Percentiles rank a stretch among this genome's conserved stretches.
These are phyloP conservation scores for Dermatemys mawii DNA, from an alignment of 2,113 vertebrate species.

Conservation along the genomic window DNA sequence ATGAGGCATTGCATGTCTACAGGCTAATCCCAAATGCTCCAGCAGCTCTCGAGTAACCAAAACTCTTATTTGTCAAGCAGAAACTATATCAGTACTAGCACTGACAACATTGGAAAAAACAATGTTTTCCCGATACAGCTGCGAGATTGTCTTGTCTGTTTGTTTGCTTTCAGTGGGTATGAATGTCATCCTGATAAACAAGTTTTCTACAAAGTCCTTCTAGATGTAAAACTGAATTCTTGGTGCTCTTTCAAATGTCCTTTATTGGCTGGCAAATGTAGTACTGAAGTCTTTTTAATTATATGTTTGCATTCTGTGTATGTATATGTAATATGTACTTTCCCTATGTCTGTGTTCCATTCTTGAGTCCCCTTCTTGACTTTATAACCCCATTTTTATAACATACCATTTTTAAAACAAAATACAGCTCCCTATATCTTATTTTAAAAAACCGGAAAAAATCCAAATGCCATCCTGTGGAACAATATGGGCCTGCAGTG, in stretches of 20 bases:
- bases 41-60: not conserved
- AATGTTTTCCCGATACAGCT: too few species aligned
- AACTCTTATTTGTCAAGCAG: not conserved
- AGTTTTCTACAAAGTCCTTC: not conserved
- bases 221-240: not conserved
- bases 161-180: not conserved
- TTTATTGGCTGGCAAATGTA: not conserved
- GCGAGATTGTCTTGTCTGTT: not conserved
- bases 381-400: not conserved
- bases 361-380: not conserved
- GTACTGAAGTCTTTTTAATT: not conserved
- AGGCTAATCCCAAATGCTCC: constrained; percentile 5
- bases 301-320: not conserved
- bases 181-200: not conserved
- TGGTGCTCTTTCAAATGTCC: not conserved
- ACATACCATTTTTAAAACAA: not conserved
- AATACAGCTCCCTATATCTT: not conserved
- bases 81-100: not conserved
- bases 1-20: not conserved
- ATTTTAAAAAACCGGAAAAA: not conserved
- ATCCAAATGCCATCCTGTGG: not conserved
- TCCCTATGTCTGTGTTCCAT: not conserved
- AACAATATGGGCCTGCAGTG: not conserved
- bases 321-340: not conserved
- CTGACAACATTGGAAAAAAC: not conserved